These are phyloP conservation scores for Pomatorhinus ruficollis DNA, from an alignment of 2,113 vertebrate genomes.

Conservation along the genomic window DNA sequence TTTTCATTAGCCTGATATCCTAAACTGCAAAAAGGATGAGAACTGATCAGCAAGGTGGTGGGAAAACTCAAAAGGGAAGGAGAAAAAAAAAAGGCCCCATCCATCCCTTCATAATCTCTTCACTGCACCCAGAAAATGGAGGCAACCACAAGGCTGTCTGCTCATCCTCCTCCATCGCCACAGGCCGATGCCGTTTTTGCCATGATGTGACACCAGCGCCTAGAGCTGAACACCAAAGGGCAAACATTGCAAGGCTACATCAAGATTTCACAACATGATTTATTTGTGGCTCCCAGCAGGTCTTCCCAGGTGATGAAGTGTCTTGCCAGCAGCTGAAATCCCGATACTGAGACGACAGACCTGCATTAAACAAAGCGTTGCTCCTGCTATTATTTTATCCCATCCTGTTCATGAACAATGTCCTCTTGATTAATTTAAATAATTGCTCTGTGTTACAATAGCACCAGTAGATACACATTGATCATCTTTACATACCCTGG, in stretches of 20 bases:
- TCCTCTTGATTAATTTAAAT: constrained; percentile 23
- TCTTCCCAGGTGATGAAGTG: not conserved
- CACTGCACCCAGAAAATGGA: not conserved
- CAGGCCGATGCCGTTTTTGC: not conserved
- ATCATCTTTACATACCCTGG: not conserved
- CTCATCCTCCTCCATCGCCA: not conserved
- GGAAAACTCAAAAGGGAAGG: not conserved
- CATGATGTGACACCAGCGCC: not conserved
- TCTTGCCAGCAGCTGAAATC: not conserved
- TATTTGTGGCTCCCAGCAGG: not conserved
- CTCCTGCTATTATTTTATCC: not conserved
- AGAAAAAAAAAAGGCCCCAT: not conserved
- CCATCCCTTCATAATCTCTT: not conserved
- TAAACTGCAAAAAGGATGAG: not conserved
- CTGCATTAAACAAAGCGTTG: not conserved
- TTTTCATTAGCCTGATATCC: not conserved
- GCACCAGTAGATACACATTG: not conserved
- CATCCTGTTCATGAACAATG: not conserved
- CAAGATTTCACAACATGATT: not conserved
- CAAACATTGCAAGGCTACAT: not conserved
- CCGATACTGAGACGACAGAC: not conserved
- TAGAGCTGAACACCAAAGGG: not conserved
- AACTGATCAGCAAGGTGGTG: not conserved
- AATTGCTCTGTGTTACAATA: not conserved
- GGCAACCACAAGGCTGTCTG: not conserved